phyloP scores from a whole-genome alignment of 2,113 vertebrate genomes.

The Cricetomys ansorgei region DNA sequence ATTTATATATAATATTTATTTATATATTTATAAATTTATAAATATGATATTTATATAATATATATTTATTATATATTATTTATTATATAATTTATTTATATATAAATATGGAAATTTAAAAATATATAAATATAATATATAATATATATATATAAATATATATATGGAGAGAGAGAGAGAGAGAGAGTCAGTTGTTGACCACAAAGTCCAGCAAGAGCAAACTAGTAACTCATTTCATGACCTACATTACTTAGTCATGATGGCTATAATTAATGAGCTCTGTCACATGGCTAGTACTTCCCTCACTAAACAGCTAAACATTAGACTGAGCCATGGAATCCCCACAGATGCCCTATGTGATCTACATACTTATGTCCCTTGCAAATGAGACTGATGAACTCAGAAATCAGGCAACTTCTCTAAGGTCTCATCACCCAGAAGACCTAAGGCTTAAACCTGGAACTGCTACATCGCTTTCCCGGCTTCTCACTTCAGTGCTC shows the following conservation, averaged over 20 bases:
- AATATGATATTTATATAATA: no score
- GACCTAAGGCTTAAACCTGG: not conserved
- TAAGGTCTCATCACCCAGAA: not conserved
- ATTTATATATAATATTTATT: no score
- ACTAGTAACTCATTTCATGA: not conserved
- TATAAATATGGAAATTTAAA: no score
- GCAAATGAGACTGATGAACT: not conserved
- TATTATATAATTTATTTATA: no score
- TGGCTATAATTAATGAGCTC: not conserved
- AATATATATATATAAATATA: no score
- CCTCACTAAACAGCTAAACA: not conserved
- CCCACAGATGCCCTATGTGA: no score
- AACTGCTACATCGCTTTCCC: not conserved
- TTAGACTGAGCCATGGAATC: not conserved
- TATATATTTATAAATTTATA: no score
- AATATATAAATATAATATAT: no score
- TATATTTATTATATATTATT: no score
- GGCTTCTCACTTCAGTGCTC: not conserved
- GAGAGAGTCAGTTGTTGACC: not conserved
- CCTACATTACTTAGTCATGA: not conserved
- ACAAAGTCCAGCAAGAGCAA: not conserved
- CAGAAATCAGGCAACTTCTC: not conserved
- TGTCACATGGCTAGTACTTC: not conserved
- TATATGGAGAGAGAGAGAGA: no score
- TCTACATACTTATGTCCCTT: not conserved